Evolutionary conservation across 2,888 invertebrate genomes (phyloP).

Genomic region (Lydus trimaculatus): DNA sequence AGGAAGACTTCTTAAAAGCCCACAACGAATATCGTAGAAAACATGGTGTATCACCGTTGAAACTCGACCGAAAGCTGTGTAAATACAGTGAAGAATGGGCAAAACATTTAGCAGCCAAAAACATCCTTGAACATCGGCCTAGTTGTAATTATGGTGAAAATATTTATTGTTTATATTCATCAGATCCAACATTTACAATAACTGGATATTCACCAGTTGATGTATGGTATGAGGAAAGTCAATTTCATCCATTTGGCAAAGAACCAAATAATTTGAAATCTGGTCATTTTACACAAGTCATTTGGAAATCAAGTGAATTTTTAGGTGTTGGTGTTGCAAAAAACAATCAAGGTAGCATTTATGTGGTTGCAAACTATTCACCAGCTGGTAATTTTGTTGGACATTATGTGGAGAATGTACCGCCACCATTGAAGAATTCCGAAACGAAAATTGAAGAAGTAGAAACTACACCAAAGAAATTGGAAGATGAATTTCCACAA

Average conservation of each 20-base stretch:
- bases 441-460: conserved; percentile 16
- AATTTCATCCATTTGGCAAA: conserved; percentile 68
- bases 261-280: conserved; percentile 69
- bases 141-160: conserved; percentile 86
- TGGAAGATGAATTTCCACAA: conserved; percentile 42
- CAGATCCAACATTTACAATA: conserved; percentile 71
- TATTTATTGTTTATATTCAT: conserved; percentile 79
- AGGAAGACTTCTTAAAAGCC: conserved; percentile 74
- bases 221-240: conserved; percentile 78
- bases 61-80: conserved; percentile 70
- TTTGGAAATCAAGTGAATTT: conserved; percentile 72
- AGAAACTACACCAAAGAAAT: conserved; percentile 47
- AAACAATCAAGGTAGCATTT: conserved; percentile 76
- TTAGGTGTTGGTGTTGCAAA: conserved; percentile 74
- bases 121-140: conserved; percentile 75
- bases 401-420: conserved; percentile 77
- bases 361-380: conserved; percentile 89
- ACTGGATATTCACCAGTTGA: conserved; percentile 77
- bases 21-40: conserved; percentile 76
- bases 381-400: conserved; percentile 90
- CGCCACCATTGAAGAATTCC: conserved; percentile 61
- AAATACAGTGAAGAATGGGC: conserved; percentile 79
- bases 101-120: conserved; percentile 69
- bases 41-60: conserved; percentile 75
- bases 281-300: conserved; percentile 77